Conservation (phyloP, 2,113 vertebrate genomes). For the Hemibagrus wyckioides region DNA sequence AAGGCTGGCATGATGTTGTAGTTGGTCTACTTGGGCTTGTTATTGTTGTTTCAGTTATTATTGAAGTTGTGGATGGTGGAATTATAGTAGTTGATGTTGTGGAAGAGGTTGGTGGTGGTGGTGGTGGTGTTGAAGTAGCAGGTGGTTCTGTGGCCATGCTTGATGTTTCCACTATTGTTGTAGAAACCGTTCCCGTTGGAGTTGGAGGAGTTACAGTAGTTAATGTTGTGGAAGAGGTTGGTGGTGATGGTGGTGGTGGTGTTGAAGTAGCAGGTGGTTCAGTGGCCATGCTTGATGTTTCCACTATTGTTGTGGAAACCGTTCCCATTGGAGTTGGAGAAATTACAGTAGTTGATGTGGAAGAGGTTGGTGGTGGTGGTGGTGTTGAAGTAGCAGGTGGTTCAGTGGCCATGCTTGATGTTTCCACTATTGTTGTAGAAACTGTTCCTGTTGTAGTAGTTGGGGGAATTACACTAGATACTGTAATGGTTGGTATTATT, state of each 20-base stretch:
- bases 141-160: not conserved
- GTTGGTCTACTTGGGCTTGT: not conserved
- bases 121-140: not conserved
- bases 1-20: not conserved
- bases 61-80: no score
- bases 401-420: no score
- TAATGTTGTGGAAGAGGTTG: not conserved
- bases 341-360: not conserved
- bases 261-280: not conserved
- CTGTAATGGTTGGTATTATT: not conserved
- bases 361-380: not conserved
- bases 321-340: not conserved
- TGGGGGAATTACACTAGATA: not conserved
- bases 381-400: constrained; percentile 2
- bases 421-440: no score
- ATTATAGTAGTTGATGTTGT: not conserved
- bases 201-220: constrained; percentile 1
- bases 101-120: not conserved
- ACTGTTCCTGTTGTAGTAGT: not conserved
- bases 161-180: not conserved
- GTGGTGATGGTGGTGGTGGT: no score
- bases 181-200: not conserved
- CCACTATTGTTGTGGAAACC: not conserved
- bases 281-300: not conserved
- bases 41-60: no score